Evolutionary conservation across 2,888 invertebrate species (phyloP).

Genomic region (Pyrgus malvae): DNA sequence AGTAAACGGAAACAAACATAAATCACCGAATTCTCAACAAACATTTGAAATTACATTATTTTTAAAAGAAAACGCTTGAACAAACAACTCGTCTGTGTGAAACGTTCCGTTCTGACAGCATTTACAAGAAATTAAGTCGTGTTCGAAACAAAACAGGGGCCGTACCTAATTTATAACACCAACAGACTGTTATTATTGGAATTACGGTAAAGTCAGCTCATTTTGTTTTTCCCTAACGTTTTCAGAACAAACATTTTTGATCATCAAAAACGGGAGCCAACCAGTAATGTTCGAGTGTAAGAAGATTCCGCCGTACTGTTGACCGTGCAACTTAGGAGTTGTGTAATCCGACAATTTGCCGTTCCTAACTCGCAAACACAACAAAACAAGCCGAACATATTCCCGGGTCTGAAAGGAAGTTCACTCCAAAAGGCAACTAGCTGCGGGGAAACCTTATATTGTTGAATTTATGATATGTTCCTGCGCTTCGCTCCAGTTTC

Average conservation of each 20-base stretch:
- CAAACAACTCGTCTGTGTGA: constrained; percentile 43
- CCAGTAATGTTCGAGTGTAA: constrained; percentile 54
- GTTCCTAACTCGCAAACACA: constrained; percentile 75
- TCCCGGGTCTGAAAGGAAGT: constrained; percentile 72
- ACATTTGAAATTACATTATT: constrained; percentile 64
- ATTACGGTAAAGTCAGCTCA: constrained; percentile 39
- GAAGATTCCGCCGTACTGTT: constrained; percentile 64
- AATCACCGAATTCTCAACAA: constrained; percentile 71
- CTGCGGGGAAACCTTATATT: constrained; percentile 73
- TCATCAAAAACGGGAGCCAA: constrained; percentile 57
- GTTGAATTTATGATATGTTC: constrained; percentile 74
- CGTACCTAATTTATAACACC: constrained; percentile 53
- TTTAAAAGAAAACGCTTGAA: constrained; percentile 52
- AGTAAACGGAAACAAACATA: constrained; percentile 63
- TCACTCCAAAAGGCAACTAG: constrained; percentile 76
- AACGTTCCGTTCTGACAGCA: constrained; percentile 52
- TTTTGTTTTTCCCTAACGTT: constrained; percentile 52
- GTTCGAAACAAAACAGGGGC: constrained; percentile 49
- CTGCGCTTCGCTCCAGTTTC: constrained; percentile 62
- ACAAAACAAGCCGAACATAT: constrained; percentile 77
- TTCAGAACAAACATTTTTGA: constrained; percentile 56
- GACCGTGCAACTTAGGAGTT: constrained; percentile 74
- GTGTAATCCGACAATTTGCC: constrained; percentile 77
- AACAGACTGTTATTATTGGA: constrained; percentile 50
- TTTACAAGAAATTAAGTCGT: constrained; percentile 55